Evolutionary conservation across 37 sponge, comb jelly and placozoan genomes (phyloP), one percentile per base, ranked within the genome.

Genomic region (Geodia barretti): DNA sequence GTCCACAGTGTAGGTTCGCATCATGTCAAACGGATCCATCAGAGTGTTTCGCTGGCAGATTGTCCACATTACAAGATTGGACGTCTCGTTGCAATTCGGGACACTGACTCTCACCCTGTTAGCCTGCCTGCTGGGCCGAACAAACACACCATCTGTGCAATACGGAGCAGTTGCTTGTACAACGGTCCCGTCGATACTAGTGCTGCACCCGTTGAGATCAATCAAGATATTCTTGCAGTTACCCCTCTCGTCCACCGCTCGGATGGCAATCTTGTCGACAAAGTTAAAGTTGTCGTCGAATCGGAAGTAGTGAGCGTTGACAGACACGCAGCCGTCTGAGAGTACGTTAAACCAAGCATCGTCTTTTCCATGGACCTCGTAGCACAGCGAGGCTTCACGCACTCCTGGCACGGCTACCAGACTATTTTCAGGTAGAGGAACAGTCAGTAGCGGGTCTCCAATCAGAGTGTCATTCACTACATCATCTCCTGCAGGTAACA

Each of bases 381-480:
- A 88, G 60, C 89, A 88, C 17, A 88, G 83, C 20, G 75, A 43
- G 26, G 73, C 73, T 20, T 20, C 20, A 33, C 31, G 20, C 20
- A 68, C 31, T 25, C 33, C 33, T 20, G 20, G 25, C 7, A 47
- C 54, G 20, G 72, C 54, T 64, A 29, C 65, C 29, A 64, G 25
- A 23, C 65, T 26, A 4, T 29, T 11, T 5, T 64, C 65, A 24
- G 30, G 65, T 4, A 87, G 60, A 39, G 88, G 88, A 0, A 87
- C 77, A 20, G 82, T 76, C 29, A 81, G 41, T 9, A 87, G 82
- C 1, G 88, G 88, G 25, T 87, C 88, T 33, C 88, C 88, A n/a
- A 81, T 68, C 3, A 81, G 41, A 41, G 88, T 81, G 41, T 81
- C 82, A 33, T 87, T 87, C 21, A 58, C 80, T 1, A 47, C 54